phyloP scores from a whole-genome alignment of 2,888 invertebrate species.

The Euzetes globulus region DNA sequence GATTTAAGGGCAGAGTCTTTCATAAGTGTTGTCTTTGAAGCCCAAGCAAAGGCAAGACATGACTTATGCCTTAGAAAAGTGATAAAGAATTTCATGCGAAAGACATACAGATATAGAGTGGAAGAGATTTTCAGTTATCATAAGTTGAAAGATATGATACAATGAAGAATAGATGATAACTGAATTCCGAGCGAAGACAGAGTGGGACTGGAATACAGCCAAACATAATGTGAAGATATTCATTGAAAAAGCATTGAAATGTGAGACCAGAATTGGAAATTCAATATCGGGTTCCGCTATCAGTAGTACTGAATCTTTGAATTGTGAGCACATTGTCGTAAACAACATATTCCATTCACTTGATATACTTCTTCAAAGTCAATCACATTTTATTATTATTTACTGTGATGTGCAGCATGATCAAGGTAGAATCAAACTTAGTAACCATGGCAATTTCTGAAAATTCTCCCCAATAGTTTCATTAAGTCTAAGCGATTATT shows the following conservation, averaged over 20 bases:
- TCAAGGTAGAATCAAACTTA: too few species aligned
- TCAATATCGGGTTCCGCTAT: background rate
- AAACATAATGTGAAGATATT: background rate
- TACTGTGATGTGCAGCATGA: background rate
- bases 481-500: too few species aligned
- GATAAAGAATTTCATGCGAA: conserved; percentile 7
- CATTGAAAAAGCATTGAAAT: conserved; percentile 1
- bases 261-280: background rate
- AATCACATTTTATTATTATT: background rate
- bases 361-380: background rate
- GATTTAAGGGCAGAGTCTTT: background rate
- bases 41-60: too few species aligned
- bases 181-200: background rate
- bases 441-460: too few species aligned
- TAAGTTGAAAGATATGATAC: background rate
- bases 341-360: background rate
- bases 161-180: background rate
- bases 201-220: background rate
- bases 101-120: background rate
- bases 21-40: background rate
- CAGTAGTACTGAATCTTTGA: too few species aligned
- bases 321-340: too few species aligned
- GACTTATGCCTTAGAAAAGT: background rate
- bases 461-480: too few species aligned
- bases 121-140: background rate